Evolutionary conservation across 2,797 vertebrate species (phyloP).

Genomic region (Anniella stebbinsi): DNA sequence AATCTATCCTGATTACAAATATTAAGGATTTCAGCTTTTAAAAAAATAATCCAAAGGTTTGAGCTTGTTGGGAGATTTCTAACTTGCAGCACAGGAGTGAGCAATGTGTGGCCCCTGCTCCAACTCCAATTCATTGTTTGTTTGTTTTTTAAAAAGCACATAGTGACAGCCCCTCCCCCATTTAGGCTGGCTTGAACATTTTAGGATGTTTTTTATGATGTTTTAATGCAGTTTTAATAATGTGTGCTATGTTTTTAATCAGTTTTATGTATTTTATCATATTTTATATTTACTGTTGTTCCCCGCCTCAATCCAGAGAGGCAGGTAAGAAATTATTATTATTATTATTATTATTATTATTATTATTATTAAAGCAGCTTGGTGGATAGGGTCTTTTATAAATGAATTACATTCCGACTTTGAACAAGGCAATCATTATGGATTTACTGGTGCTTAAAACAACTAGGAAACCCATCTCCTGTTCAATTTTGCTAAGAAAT

Average conservation of each 20-base stretch:
- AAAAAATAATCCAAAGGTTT: neutral
- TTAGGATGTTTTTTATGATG: no score
- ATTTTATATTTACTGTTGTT: no score
- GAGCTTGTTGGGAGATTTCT: neutral
- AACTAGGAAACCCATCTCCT: slow-evolving; percentile 19
- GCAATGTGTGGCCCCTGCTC: no score
- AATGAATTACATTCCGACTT: slow-evolving; percentile 11
- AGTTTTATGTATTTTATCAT: no score
- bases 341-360: no score
- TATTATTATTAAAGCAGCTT: no score
- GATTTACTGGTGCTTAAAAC: slow-evolving; percentile 15
- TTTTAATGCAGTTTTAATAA: no score
- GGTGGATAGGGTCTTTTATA: slow-evolving; percentile 16
- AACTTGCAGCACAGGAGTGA: neutral
- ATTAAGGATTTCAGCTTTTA: neutral
- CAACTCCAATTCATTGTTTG: no score
- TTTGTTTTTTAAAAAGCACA: neutral
- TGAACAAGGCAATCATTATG: slow-evolving; percentile 16
- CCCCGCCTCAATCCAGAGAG: no score
- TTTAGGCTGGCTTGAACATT: neutral
- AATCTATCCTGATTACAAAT: neutral
- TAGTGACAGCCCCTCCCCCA: neutral
- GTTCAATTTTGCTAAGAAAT: slow-evolving; percentile 45
- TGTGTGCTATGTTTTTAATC: no score
- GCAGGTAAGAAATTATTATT: no score